phyloP scores from a whole-genome alignment of 1,140 invertebrate species.

The Liolophura sinensis region DNA sequence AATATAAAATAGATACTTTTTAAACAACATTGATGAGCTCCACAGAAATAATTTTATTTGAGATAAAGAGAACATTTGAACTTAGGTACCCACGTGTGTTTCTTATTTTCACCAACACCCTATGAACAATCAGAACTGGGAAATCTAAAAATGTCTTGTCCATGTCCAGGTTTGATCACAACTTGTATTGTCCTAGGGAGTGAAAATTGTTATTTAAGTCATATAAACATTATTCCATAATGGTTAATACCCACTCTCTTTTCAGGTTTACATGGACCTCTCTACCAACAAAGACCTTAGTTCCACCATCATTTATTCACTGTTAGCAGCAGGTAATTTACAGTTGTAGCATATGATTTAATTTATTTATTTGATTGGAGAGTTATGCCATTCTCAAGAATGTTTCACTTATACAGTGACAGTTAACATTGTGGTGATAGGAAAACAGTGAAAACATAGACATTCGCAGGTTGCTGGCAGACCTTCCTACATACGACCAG shows the following conservation, averaged over 20 bases:
- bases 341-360: no score
- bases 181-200: no score
- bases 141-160: background rate
- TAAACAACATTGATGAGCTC: background rate
- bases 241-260: background rate
- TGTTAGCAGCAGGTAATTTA: slow-evolving; percentile 34
- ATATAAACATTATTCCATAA: background rate
- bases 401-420: no score
- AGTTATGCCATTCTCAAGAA: no score
- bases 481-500: no score
- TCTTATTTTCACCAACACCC: no score
- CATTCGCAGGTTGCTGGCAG: no score
- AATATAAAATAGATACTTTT: background rate
- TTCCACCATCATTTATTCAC: slow-evolving; percentile 27
- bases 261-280: slow-evolving; percentile 22
- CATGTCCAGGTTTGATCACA: background rate
- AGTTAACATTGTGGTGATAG: no score
- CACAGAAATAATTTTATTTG: background rate
- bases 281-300: slow-evolving; percentile 2
- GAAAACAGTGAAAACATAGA: no score
- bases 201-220: no score
- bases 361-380: no score
- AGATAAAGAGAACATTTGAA: background rate
- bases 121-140: background rate
- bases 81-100: background rate